Evolutionary conservation across 1,140 invertebrate species (phyloP).

Genomic region (Geopemphigus sp.): DNA sequence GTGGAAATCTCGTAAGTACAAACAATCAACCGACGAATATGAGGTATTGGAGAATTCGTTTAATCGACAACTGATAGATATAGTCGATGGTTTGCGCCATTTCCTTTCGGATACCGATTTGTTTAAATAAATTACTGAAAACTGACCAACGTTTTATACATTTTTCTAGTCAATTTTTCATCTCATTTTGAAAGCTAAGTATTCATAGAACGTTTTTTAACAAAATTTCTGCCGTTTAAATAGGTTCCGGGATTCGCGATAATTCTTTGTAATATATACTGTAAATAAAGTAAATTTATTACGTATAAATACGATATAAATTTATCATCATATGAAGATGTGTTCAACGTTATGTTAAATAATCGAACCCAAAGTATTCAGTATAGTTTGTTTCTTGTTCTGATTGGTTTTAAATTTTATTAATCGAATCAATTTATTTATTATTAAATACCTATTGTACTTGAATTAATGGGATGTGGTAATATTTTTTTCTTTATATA

Average conservation of each 20-base stretch:
- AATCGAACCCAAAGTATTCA: no score
- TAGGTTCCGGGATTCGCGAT: not conserved
- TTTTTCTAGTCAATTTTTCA: not conserved
- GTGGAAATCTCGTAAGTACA: constrained; percentile 1
- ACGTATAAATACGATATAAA: no score
- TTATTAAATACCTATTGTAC: not conserved
- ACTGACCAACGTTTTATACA: not conserved
- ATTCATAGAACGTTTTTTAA: not conserved
- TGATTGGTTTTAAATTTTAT: no score
- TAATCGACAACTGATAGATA: constrained; percentile 24
- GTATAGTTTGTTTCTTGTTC: no score
- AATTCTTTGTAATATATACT: not conserved
- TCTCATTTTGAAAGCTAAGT: not conserved
- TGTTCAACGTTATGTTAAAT: no score
- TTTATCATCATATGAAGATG: no score
- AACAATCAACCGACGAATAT: not conserved
- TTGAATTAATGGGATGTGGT: not conserved
- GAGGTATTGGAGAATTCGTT: not conserved
- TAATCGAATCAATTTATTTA: not conserved
- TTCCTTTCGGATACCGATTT: constrained; percentile 16
- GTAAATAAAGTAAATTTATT: not conserved
- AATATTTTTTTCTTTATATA: not conserved
- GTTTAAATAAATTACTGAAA: not conserved
- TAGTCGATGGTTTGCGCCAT: constrained; percentile 39
- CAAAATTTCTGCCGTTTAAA: not conserved